Evolutionary conservation across 2,797 vertebrate species (phyloP).

Genomic region (Setipinna tenuifilis): DNA sequence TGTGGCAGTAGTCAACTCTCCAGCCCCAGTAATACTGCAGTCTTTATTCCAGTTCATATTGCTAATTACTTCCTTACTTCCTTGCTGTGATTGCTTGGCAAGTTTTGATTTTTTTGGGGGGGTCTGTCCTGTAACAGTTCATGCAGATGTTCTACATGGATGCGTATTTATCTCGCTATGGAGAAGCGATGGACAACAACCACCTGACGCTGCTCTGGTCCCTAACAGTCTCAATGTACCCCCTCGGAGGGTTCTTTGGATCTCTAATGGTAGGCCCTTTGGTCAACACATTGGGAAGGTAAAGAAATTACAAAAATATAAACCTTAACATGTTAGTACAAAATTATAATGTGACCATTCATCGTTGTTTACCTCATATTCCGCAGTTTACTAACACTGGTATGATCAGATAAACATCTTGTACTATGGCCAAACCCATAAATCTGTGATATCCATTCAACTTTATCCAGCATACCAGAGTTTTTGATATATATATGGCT

Average conservation of each 20-base stretch:
- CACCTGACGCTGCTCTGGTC: conserved; percentile 87
- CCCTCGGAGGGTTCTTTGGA: conserved; percentile 89
- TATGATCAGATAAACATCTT: neutral
- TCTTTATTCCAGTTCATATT: neutral
- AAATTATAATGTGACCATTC: neutral
- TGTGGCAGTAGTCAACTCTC: conserved; percentile 88
- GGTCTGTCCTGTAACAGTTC: conserved; percentile 70
- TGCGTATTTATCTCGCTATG: conserved; percentile 73
- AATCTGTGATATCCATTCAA: too few species aligned
- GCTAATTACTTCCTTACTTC: neutral
- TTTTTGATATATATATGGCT: neutral
- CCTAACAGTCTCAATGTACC: conserved; percentile 91
- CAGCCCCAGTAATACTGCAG: conserved; percentile 73
- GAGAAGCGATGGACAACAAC: conserved; percentile 49
- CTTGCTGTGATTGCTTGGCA: conserved; percentile 26
- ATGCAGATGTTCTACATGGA: conserved; percentile 88
- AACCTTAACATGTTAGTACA: neutral
- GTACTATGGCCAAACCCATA: neutral
- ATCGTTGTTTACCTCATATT: neutral
- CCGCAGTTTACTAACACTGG: too few species aligned
- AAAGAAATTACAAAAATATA: conserved; percentile 26
- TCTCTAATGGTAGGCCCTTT: conserved; percentile 89
- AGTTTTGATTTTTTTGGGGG: neutral
- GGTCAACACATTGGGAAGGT: conserved; percentile 90
- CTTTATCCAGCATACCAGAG: too few species aligned